Evolutionary conservation across 1,140 invertebrate species (phyloP), one percentile per base, ranked within the genome.

Genomic region (Drosophila virilis): DNA sequence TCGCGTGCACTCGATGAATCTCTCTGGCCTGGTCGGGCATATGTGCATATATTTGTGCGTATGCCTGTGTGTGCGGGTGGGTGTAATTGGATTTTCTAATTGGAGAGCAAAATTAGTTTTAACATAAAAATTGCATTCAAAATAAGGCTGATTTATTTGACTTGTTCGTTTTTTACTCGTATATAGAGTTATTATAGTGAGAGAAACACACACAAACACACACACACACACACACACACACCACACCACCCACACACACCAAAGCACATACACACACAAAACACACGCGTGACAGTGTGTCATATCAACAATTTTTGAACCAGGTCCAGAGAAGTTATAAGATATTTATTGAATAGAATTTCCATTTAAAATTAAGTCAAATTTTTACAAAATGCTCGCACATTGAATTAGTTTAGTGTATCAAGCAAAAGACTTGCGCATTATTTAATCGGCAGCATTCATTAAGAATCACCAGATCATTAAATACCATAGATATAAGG

Each of bases 61-160:
- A 43, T 54, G 60, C 22, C 22, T 82, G 68, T 55, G 67, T 62
- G 72, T 86, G 73, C 60, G 79, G 78, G 72, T 71, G 68, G 69
- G 76, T 74, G 68, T 66, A 67, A 28, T 28, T 79, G 33, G 64
- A 66, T 76, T 77, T 82, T 83, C 71, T 28, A 81, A 81, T 85
- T 85, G 81, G 68, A 84, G 69, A 70, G 48, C 67, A 46, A 82
- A 79, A 88, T 86, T 86, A 86, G 83, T 86, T 85, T 61, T 75
- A 64, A 84, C 65, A 48, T 8, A 67, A 50, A 86, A 78, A 78
- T 82, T 88, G 83, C 76, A 86, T 86, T 86, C 76, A 83, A 86
- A 77, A 86, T 86, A 86, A 86, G 83, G 83, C 83, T 86, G 83
- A 86, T 86, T 86, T 86, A 86, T 86, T 86, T 86, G 83, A 86